These are phyloP conservation scores for Patagioenas fasciata DNA, from an alignment of 2,113 vertebrate species.

Conservation along the genomic window DNA sequence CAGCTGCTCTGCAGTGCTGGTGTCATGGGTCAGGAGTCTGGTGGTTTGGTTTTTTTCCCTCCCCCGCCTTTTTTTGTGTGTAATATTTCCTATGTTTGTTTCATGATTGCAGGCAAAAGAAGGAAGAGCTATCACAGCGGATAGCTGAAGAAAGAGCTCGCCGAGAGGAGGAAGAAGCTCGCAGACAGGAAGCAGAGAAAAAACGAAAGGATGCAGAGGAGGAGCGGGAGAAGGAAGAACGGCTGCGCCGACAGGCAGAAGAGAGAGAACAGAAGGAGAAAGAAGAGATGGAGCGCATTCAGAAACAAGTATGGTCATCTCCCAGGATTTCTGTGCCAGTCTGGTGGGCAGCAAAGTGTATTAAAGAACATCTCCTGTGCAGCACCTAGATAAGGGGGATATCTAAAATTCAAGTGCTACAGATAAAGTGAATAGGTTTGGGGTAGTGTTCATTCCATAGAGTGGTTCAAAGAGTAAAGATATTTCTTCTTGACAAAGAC, in stretches of 20 bases:
- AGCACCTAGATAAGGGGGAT: not conserved
- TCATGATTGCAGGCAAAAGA: conserved; percentile 77
- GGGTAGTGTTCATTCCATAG: not conserved
- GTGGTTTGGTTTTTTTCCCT: not conserved
- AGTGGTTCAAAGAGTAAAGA: not conserved
- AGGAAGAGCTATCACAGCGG: conserved; percentile 86
- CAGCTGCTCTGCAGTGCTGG: not conserved
- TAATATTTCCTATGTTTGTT: not conserved
- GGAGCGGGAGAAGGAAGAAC: conserved; percentile 72
- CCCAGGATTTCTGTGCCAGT: not conserved
- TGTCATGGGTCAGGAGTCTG: not conserved
- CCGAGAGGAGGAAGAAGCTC: conserved; percentile 87
- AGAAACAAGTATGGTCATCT: conserved; percentile 82
- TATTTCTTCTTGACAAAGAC: not conserved
- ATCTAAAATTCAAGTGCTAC: not conserved
- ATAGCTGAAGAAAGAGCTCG: conserved; percentile 84
- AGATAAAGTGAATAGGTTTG: not conserved
- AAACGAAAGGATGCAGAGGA: conserved; percentile 76
- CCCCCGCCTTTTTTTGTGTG: not conserved
- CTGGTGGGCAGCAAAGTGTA: not conserved
- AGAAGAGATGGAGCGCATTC: conserved; percentile 80
- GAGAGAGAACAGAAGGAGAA: conserved; percentile 81
- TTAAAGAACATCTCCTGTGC: not conserved
- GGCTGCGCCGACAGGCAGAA: conserved; percentile 53
- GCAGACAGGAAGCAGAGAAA: conserved; percentile 78